Base-by-base conservation (phyloP, 2,888 invertebrate species). In the Lepidocyrtoides sp. region DNA sequence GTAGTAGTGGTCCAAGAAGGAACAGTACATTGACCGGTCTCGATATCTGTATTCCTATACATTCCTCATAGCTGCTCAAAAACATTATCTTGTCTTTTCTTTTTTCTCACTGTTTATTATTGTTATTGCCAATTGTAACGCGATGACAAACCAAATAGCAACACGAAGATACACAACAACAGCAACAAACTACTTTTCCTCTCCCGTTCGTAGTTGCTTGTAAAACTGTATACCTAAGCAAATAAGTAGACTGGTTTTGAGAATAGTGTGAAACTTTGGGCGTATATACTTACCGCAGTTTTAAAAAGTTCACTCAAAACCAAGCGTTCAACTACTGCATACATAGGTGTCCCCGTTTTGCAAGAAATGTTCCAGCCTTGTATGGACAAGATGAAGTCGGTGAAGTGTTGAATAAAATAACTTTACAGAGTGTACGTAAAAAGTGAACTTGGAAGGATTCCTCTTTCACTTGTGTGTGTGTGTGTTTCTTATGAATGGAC, bases 71-170 rank as follows among this genome's bases (percentile, higher is more conserved):
- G 20, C 72, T 57, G 36, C 72, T 75, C n/a, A 26, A 23, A n/a
- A 69, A 54, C 60, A 86, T 75, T 63, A 48, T 79, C 69, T 41
- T 69, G 23, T 69, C 57, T 69, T 72, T n/a, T 72, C 72, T 60
- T 26, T 79, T 10, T 20, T n/a, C n/a, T 54, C 4, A 54, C 81
- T 48, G 51, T 81, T 89, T 89, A 82, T 82, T 88, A 77, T 63
- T 82, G 75, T 77, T 86, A 88, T 79, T 81, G 81, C 88, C 79
- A 88, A 88, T 72, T 72, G 89, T 89, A 82, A 89, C 57, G 82
- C 44, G 63, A 69, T 12, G 82, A 89, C 3, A 44, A 63, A 44
- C 36, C 17, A 41, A 29, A 14, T 54, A 54, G 81, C 17, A 51
- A 1, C 2, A 26, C 12, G 20, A 63, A 12, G 2, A 36, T 4